Evolutionary conservation across 2,888 invertebrate species (phyloP), one percentile per base, ranked within the genome.

Genomic region (Eudasyphora cyanicolor): DNA sequence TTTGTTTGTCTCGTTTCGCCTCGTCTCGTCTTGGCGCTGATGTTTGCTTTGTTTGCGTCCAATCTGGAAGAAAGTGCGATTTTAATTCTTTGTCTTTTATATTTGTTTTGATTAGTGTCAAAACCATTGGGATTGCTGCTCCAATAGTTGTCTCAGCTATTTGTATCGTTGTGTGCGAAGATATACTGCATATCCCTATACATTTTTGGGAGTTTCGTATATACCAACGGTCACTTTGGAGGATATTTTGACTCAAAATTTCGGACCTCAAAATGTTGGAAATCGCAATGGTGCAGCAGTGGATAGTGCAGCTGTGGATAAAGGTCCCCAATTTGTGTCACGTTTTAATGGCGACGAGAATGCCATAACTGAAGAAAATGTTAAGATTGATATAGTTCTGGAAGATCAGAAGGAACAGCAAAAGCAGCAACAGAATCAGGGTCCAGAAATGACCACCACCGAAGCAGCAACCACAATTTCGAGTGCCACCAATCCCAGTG

Each of bases 71-170:
- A n/a, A n/a, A n/a, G n/a, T n/a, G n/a, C 17, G 8, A 62, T 75
- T 70, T n/a, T 19, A 27, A n/a, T 24, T 71, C 71, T 67, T 49
- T 81, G 12, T 54, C 24, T 17, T 10, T 3, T 64, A 74, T 70
- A 14, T 32, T 69, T 27, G 14, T 17, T 32, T 3, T 1, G 57
- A 24, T 29, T 70, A 38, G 17, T 24, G 4, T 27, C 89, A 88
- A 51, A 87, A 87, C 54, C 91, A 91, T 82, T 86, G 82, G 86
- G 91, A 92, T 6, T 92, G 92, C 71, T 92, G 92, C 64, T 90
- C 92, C 0, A 85, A 88, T 38, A 90, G 87, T 21, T 92, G 92
- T 76, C 84, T 90, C 82, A 89, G 88, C 10, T 92, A 89, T 71
- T 64, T 86, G 77, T 88, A 88, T 79, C 82, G 90, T 75, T 87